These are phyloP conservation scores for Fragum sueziense DNA, from an alignment of 2,888 invertebrate species.

Conservation along the genomic window DNA sequence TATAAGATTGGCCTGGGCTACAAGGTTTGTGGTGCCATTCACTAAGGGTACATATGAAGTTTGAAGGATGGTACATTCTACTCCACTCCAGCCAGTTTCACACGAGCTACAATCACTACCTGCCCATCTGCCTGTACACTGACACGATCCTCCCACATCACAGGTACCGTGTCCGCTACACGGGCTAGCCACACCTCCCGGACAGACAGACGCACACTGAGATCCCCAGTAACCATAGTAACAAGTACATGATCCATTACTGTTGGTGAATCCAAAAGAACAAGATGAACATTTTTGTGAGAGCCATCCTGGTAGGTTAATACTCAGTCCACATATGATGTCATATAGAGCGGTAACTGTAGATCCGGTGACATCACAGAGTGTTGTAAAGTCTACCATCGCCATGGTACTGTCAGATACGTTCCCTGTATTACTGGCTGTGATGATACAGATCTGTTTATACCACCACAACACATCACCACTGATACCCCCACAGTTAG, in stretches of 20 bases:
- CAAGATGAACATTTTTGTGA: conserved; percentile 61
- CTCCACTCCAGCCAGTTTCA: conserved; percentile 63
- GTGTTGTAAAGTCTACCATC: conserved; percentile 62
- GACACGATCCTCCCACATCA: conserved; percentile 62
- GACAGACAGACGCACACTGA: conserved; percentile 65
- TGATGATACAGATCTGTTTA: conserved; percentile 58
- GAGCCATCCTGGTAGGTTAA: conserved; percentile 63
- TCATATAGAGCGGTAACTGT: conserved; percentile 36
- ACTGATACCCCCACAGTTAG: conserved; percentile 53
- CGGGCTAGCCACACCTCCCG: conserved; percentile 63
- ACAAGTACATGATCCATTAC: conserved; percentile 58
- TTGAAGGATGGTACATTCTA: conserved; percentile 63
- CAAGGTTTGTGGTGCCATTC: conserved; percentile 44
- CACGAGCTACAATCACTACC: conserved; percentile 64
- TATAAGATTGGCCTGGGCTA: conserved; percentile 63
- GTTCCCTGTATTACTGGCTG: conserved; percentile 56
- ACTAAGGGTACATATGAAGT: conserved; percentile 37
- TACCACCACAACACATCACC: conserved; percentile 56
- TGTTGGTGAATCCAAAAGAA: conserved; percentile 57
- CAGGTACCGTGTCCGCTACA: conserved; percentile 67
- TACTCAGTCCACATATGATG: conserved; percentile 49
- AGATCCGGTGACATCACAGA: conserved; percentile 50
- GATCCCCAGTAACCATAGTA: conserved; percentile 70
- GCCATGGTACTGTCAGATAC: conserved; percentile 52
- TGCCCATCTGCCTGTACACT: conserved; percentile 64